phyloP scores from a whole-genome alignment of 2,888 invertebrate species.

The Oligia fasciuncula region DNA sequence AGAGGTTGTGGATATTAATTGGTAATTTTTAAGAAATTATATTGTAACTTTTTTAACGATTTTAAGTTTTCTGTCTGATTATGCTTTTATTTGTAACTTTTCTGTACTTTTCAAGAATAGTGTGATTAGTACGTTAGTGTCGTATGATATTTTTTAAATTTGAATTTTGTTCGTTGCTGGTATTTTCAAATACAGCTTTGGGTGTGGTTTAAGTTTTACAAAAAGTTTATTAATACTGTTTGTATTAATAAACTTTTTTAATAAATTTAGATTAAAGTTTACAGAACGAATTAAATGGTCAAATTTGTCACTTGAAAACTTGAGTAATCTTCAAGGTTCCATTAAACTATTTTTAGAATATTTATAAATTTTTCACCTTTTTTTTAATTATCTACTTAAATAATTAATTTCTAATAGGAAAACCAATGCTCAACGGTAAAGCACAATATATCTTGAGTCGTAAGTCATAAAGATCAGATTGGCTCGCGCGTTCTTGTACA shows the following conservation, averaged over 20 bases:
- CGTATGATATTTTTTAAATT: neutral
- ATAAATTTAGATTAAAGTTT: neutral
- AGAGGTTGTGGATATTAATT: neutral
- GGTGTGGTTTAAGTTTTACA: neutral
- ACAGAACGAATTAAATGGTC: neutral
- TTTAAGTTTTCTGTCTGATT: neutral
- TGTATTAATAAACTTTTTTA: neutral
- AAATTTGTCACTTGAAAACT: neutral
- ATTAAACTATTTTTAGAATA: neutral
- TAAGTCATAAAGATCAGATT: conserved; percentile 68
- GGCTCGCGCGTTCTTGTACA: conserved; percentile 45
- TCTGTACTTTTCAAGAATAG: neutral
- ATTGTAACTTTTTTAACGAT: neutral
- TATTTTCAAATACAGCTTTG: neutral
- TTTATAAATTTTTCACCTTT: neutral
- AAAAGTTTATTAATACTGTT: neutral
- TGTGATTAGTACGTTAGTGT: no score
- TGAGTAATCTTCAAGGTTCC: neutral
- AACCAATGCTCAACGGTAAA: neutral
- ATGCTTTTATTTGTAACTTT: neutral
- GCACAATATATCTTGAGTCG: conserved; percentile 41
- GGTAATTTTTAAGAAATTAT: neutral
- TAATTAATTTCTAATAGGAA: conserved; percentile 38
- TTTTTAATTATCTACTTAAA: conserved; percentile 18
- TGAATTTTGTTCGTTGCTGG: no score